Conservation (phyloP, 2,113 vertebrate genomes). For the Telmatochromis sp. region DNA sequence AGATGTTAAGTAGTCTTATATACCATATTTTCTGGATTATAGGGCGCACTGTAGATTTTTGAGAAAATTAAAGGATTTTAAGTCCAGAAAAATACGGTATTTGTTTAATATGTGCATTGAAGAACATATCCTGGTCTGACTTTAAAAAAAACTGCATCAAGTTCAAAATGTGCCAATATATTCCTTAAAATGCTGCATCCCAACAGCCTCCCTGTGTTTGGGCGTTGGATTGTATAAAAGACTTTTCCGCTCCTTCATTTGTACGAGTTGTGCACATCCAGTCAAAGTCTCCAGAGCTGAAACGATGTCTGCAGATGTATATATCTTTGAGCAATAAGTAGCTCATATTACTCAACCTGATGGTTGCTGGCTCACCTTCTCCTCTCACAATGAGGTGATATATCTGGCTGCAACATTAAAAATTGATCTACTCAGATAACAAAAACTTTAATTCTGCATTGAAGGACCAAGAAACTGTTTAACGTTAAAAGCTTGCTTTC, state of each 20-base stretch:
- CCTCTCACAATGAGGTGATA: neutral
- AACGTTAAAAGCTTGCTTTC: neutral
- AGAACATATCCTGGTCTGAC: neutral
- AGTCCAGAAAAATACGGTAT: neutral
- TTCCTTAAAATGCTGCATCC: neutral
- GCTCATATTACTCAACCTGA: neutral
- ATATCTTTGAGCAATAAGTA: neutral
- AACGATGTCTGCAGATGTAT: neutral
- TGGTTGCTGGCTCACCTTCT: neutral
- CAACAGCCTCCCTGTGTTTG: neutral
- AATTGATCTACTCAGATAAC: neutral
- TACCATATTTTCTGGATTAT: neutral
- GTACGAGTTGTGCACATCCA: neutral
- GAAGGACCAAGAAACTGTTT: neutral
- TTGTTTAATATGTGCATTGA: neutral
- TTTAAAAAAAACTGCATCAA: fast-evolving
- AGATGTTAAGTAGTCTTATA: neutral
- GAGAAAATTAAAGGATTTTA: neutral
- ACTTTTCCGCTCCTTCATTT: neutral
- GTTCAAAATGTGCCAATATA: neutral
- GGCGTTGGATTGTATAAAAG: neutral
- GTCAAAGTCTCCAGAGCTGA: neutral
- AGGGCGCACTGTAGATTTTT: fast-evolving
- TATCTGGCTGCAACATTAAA: neutral
- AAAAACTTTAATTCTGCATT: neutral